These are phyloP conservation scores for Aeoliscus strigatus DNA, from an alignment of 2,797 vertebrate species.

Conservation along the genomic window DNA sequence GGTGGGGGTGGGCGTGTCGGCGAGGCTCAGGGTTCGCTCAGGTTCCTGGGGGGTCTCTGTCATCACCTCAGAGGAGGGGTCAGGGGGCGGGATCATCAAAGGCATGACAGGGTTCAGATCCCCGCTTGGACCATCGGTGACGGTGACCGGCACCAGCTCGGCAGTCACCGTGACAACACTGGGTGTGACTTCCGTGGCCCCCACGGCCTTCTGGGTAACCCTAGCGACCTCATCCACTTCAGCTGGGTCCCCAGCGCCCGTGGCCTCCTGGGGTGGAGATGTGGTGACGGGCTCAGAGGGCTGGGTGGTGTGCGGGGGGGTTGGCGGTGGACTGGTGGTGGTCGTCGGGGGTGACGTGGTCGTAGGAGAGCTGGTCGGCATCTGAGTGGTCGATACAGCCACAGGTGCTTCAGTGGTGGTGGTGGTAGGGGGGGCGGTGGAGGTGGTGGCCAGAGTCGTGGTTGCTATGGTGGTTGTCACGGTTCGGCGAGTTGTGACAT, in stretches of 20 bases:
- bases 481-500: conserved; percentile 34
- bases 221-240: conserved; percentile 13
- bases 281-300: conserved; percentile 48
- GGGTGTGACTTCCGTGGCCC: conserved; percentile 23
- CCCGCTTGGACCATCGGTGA: conserved; percentile 29
- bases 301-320: conserved; percentile 46
- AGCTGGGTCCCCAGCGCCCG: conserved; percentile 7
- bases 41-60: conserved; percentile 53
- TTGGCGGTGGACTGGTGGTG: conserved; percentile 41
- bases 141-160: conserved; percentile 37
- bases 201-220: conserved; percentile 15
- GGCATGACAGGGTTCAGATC: conserved; percentile 35
- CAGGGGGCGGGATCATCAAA: conserved; percentile 37
- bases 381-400: conserved; percentile 37
- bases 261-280: conserved; percentile 27
- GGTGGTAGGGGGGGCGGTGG: conserved; percentile 41
- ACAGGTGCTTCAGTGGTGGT: conserved; percentile 1
- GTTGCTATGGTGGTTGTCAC: conserved; percentile 40
- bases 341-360: conserved; percentile 35
- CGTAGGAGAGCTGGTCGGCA: conserved; percentile 24
- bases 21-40: conserved; percentile 16
- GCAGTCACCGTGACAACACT: conserved; percentile 3
- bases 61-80: conserved; percentile 31
- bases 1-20: conserved; percentile 54
- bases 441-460: conserved; percentile 36